Percentiles rank a stretch among this genome's conserved stretches.
Evolutionary conservation across 1,140 invertebrate species (phyloP).

Genomic region (Triops cancriformis): DNA sequence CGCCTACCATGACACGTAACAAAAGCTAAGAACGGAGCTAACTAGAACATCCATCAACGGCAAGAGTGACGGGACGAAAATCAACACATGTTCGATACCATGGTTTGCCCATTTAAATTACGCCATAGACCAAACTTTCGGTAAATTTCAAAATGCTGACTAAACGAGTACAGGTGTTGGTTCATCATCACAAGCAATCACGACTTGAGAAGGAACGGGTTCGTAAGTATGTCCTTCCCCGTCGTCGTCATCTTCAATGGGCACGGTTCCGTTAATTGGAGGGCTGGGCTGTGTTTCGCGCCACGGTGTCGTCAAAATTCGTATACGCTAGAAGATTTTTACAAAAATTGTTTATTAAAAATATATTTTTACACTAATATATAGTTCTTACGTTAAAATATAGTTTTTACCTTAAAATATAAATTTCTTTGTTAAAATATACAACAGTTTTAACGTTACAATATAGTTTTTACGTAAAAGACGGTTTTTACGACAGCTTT

Average conservation of each 20-base stretch:
- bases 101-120: background rate
- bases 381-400: too few relatives aligned
- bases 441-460: too few relatives aligned
- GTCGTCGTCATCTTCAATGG: background rate
- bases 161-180: background rate
- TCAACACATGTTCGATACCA: background rate
- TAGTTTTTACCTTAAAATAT: too few relatives aligned
- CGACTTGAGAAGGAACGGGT: background rate
- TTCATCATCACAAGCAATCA: background rate
- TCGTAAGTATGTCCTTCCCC: background rate
- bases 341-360: too few relatives aligned
- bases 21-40: background rate
- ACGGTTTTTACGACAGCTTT: too few relatives aligned
- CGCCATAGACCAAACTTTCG: background rate
- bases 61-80: background rate
- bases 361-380: too few relatives aligned
- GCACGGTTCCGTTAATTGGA: background rate
- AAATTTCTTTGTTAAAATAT: too few relatives aligned
- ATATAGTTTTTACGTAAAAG: too few relatives aligned
- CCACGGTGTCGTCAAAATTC: background rate
- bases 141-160: background rate
- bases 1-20: background rate
- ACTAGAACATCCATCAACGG: background rate
- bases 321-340: background rate
- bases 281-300: background rate